phyloP scores from a whole-genome alignment of 2,113 vertebrate genomes.

The Pygoscelis antarcticus region DNA sequence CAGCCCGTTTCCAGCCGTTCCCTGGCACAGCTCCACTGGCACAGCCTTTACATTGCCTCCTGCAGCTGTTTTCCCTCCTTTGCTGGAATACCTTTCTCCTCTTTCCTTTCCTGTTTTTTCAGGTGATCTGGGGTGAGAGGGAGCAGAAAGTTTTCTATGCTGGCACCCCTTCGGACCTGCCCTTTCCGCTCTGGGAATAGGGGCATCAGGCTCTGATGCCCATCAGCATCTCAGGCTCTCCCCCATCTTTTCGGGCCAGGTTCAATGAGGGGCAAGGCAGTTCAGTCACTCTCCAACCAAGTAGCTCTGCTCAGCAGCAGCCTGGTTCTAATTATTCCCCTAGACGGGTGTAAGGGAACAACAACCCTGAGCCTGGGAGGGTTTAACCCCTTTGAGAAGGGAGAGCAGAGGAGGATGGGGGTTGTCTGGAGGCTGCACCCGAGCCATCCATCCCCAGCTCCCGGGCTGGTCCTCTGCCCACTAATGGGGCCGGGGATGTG shows the following conservation, averaged over 20 bases:
- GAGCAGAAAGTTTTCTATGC: background rate
- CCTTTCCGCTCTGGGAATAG: background rate
- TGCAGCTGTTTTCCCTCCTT: background rate
- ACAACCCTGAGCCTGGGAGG: background rate
- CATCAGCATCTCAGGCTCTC: background rate
- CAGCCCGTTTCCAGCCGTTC: background rate
- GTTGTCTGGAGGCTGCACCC: background rate
- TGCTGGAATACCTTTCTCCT: background rate
- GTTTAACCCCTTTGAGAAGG: background rate
- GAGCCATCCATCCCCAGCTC: background rate
- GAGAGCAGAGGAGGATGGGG: background rate
- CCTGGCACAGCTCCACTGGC: background rate
- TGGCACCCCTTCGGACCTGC: background rate
- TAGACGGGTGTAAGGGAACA: background rate
- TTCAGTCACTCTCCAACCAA: background rate
- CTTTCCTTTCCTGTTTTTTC: background rate
- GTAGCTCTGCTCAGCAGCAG: background rate
- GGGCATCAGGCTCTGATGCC: fast-evolving
- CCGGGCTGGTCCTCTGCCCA: background rate
- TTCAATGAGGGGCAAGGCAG: background rate
- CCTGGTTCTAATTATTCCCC: background rate
- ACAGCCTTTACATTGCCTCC: background rate
- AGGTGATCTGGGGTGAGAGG: background rate
- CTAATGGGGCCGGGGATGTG: background rate
- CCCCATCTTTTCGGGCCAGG: background rate